Conservation (phyloP, 2,888 invertebrate genomes). For the Mesochorus sp. region DNA sequence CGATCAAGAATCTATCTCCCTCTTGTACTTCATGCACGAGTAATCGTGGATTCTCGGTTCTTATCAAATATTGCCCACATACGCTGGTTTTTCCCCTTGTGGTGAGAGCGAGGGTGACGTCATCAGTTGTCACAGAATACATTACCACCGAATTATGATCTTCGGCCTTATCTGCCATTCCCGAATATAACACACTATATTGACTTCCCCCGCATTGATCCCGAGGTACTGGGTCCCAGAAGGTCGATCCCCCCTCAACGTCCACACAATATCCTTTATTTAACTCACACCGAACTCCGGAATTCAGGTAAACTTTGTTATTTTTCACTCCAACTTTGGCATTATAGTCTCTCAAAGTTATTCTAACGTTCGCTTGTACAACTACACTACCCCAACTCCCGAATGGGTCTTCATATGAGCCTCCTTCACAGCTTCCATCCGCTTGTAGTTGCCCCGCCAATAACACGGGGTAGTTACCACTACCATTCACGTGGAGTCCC, state of each 20-base stretch:
- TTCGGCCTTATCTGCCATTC: background rate
- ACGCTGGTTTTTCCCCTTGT: background rate
- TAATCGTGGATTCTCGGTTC: conserved; percentile 28
- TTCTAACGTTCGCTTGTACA: conserved; percentile 5
- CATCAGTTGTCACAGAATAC: conserved; percentile 2
- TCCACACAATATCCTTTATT: conserved; percentile 11
- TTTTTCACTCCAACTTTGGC: background rate
- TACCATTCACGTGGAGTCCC: background rate
- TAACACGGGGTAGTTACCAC: background rate
- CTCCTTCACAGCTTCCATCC: conserved; percentile 3
- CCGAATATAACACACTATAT: conserved; percentile 10
- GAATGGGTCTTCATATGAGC: conserved; percentile 2
- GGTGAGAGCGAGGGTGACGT: conserved; percentile 14
- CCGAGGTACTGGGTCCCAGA: conserved; percentile 3
- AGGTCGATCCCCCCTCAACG: conserved; percentile 18
- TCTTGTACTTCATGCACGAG: background rate
- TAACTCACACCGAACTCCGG: background rate
- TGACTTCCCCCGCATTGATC: background rate
- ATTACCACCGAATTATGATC: background rate
- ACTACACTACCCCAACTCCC: conserved; percentile 16
- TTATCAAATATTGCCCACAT: conserved; percentile 13
- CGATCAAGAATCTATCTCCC: background rate
- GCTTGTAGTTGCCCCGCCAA: background rate
- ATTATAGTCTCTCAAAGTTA: background rate
- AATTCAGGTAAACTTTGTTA: conserved; percentile 13